Percentiles rank a stretch among this genome's conserved stretches.
These are phyloP conservation scores for Pseudochirops cupreus DNA, from an alignment of 2,797 vertebrate genomes.

Conservation along the genomic window DNA sequence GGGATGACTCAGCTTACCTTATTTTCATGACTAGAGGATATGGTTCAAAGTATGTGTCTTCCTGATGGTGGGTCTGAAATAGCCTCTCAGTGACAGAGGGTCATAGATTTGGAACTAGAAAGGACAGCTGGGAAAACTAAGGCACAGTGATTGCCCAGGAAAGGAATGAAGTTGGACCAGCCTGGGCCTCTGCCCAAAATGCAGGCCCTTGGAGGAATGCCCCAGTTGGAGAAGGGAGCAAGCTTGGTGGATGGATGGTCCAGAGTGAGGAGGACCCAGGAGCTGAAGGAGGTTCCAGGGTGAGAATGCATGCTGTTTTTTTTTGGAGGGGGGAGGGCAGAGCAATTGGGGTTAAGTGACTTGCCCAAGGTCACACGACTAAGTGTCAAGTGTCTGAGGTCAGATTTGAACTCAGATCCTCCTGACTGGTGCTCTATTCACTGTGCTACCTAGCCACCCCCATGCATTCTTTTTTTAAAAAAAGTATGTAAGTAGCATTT, in stretches of 20 bases:
- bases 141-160: not conserved
- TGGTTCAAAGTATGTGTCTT: not conserved
- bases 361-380: too few relatives aligned
- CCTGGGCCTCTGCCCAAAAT: not conserved
- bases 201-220: not conserved
- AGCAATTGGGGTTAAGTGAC: too few relatives aligned
- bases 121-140: not conserved
- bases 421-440: too few relatives aligned
- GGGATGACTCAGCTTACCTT: not conserved
- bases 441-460: too few relatives aligned
- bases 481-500: not conserved
- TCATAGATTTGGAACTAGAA: not conserved
- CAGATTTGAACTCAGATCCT: too few relatives aligned
- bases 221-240: not conserved
- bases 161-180: not conserved
- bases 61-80: not conserved
- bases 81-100: not conserved
- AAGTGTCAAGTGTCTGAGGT: too few relatives aligned
- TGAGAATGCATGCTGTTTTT: not conserved
- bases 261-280: not conserved
- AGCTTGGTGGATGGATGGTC: not conserved
- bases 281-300: not conserved
- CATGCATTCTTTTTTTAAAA: too few relatives aligned
- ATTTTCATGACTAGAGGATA: not conserved
- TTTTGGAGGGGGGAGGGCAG: too few relatives aligned